Evolutionary conservation across 2,888 invertebrate species (phyloP).

Genomic region (Ormyrus thymus): DNA sequence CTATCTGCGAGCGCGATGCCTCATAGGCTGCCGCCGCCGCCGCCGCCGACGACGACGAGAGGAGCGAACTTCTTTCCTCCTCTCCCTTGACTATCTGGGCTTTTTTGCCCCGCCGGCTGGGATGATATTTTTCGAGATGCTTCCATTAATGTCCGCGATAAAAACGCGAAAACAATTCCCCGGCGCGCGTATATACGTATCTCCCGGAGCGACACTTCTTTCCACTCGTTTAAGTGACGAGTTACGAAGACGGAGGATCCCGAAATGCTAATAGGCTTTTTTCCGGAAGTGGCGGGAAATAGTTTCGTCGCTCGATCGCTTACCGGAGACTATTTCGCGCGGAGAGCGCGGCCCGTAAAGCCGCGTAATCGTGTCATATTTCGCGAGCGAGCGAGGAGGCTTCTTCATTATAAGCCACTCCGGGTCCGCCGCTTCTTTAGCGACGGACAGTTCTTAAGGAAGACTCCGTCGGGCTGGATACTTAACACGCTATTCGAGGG

Average conservation of each 20-base stretch:
- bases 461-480: not conserved
- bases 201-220: conserved; percentile 16
- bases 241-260: conserved; percentile 41
- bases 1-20: conserved; percentile 64
- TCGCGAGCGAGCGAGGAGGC: not conserved
- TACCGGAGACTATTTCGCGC: not conserved
- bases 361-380: conserved; percentile 16
- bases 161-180: conserved; percentile 57
- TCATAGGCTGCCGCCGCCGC: conserved; percentile 63
- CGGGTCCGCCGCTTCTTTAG: not conserved
- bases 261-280: conserved; percentile 51
- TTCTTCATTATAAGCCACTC: conserved; percentile 11
- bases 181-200: not conserved
- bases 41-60: conserved; percentile 8
- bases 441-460: conserved; percentile 34
- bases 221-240: conserved; percentile 36
- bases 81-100: conserved; percentile 19
- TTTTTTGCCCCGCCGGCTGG: conserved; percentile 18
- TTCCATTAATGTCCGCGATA: conserved; percentile 55
- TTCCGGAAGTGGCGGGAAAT: no score
- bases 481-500: conserved; percentile 23
- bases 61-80: conserved; percentile 43
- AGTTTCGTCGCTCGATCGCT: conserved; percentile 5
- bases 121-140: conserved; percentile 53
- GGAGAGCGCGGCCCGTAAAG: conserved; percentile 26